Base-by-base conservation (phyloP, 64 coral and sea anemone genomes). In the Pachyseris speciosa region DNA sequence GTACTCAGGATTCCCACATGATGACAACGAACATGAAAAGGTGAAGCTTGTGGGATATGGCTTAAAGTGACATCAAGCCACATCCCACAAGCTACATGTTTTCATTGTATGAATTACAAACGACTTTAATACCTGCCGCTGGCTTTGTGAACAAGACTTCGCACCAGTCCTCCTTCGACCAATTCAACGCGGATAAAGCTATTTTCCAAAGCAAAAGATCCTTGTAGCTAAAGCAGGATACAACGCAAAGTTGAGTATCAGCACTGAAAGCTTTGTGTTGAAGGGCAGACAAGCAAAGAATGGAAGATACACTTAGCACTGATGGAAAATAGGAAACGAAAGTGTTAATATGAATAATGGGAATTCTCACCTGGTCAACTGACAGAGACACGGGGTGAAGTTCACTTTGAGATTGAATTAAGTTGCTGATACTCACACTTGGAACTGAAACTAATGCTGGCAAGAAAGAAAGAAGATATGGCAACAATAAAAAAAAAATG, bases 391-490 rank as follows among this genome's bases (percentile, higher is more conserved):
- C 47, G 20, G 59, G 72, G 0, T 68, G 71, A 10, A 69, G 44
- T 59, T 52, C 83, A 55, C 31, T 63, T 20, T 51, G 44, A 24
- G 47, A 45, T 67, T 42, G 51, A 25, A 22, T 39, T n/a, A 87
- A 37, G 6, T 36, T 24, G 43, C 65, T 52, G 22, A 92, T 55
- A 13, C 91, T 83, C 87, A 87, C 83, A 66, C 95, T 91, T 11
- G 95, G 91, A 12, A 87, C 91, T 5, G 37, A 73, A 65, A 91
- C 95, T 43, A 86, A 31, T 1, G 74, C 95, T 98, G 31, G 59
- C 47, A 83, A 39, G 51, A 72, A 78, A 25, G n/a, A 41, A 45
- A 37, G 31, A 6, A 77, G 4, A 1, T 26, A 6, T 45, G 4
- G 29, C 16, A 90, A 28, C 34, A 32, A 70, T 28, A 64, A 29